A percentile compares a stretch with the other conserved stretches of the same genome.
Conservation (phyloP, 2,113 vertebrate genomes). For the Myotis davidii region DNA sequence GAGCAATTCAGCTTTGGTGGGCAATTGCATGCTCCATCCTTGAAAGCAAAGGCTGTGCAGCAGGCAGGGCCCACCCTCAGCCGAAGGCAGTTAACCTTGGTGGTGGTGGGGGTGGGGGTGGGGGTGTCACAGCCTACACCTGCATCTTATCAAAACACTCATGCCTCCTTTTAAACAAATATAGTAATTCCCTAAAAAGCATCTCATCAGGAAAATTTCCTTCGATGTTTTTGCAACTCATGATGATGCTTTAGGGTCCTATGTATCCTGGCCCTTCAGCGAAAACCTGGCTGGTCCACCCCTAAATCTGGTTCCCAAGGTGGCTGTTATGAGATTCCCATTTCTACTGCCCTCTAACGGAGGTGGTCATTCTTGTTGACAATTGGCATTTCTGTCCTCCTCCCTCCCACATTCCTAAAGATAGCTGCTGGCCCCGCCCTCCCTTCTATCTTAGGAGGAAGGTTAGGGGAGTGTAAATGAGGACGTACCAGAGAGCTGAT, state of each 20-base stretch:
- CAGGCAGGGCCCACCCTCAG: neutral
- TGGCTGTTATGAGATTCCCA: neutral
- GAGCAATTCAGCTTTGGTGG: neutral
- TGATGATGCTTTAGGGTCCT: neutral
- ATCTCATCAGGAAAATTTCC: neutral
- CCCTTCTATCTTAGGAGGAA: neutral
- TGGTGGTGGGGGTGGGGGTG: neutral
- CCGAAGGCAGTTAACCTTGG: constrained; percentile 17
- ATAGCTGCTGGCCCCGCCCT: no score
- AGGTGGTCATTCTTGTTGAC: neutral
- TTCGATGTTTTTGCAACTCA: neutral
- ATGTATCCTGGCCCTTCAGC: neutral
- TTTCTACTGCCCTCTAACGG: neutral
- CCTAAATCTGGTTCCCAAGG: neutral
- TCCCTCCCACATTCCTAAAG: no score
- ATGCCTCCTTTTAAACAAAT: constrained; percentile 20
- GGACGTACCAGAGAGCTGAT: neutral
- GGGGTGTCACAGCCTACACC: neutral
- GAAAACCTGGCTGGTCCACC: neutral
- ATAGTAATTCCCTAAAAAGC: constrained; percentile 3
- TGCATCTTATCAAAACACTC: constrained; percentile 1
- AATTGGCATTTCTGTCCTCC: neutral
- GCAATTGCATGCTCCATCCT: neutral
- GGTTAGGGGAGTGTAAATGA: neutral
- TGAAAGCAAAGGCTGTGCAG: constrained; percentile 20